Conservation (phyloP, 2,888 invertebrate species). For the Aplocera efformata region DNA sequence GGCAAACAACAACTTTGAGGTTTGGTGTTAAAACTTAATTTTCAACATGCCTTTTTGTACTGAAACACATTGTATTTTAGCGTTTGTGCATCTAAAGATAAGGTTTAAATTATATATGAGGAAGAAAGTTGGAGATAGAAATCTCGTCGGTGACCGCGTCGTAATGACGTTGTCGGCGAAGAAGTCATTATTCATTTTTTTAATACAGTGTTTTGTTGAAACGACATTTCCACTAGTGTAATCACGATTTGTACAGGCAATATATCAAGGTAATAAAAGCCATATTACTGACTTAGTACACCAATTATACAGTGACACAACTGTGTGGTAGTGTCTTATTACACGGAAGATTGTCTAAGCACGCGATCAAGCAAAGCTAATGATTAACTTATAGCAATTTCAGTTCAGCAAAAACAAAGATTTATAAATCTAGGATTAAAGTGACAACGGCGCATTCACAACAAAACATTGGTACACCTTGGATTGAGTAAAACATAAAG, state of each 20-base stretch:
- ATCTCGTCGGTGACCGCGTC: constrained; percentile 69
- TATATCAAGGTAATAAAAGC: constrained; percentile 72
- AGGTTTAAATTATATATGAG: constrained; percentile 35
- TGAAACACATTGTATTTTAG: constrained; percentile 23
- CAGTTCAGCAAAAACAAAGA: no score
- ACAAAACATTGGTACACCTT: no score
- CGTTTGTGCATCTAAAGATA: constrained; percentile 29
- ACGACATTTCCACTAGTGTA: constrained; percentile 78
- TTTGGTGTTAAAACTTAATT: constrained; percentile 41
- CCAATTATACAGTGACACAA: constrained; percentile 1
- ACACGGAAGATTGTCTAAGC: no score
- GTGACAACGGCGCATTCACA: no score
- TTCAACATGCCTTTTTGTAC: constrained; percentile 30
- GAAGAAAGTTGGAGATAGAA: constrained; percentile 54
- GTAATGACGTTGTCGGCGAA: constrained; percentile 74
- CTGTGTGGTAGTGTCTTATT: no score
- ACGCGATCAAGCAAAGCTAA: no score
- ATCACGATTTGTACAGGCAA: constrained; percentile 74
- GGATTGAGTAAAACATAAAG: no score
- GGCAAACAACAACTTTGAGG: constrained; percentile 31
- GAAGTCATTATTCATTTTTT: constrained; percentile 80
- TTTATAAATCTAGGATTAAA: no score
- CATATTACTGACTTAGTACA: constrained; percentile 49
- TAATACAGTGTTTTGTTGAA: constrained; percentile 78
- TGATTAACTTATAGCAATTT: no score